Evolutionary conservation across 2,888 invertebrate species (phyloP).

Genomic region (Acronicta psi): DNA sequence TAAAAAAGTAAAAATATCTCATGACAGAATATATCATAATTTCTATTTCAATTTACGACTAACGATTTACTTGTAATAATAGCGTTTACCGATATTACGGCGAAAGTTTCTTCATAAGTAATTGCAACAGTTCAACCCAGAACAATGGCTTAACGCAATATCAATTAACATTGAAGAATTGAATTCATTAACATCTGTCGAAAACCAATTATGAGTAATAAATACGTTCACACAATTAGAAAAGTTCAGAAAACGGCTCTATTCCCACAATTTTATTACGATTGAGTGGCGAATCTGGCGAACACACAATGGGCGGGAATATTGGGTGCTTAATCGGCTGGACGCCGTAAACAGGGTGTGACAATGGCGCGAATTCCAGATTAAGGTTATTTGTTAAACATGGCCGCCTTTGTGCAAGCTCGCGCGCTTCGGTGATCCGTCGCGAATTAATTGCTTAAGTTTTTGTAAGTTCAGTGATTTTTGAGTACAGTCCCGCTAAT

Average conservation of each 20-base stretch:
- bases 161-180: constrained; percentile 68
- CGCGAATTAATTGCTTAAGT: constrained; percentile 71
- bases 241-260: constrained; percentile 73
- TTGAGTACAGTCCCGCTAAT: constrained; percentile 64
- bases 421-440: constrained; percentile 68
- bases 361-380: constrained; percentile 74
- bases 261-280: constrained; percentile 82
- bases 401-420: constrained; percentile 72
- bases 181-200: constrained; percentile 70
- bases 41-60: constrained; percentile 25
- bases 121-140: constrained; percentile 48
- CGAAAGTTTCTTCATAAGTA: constrained; percentile 46
- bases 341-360: constrained; percentile 77
- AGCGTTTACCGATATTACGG: constrained; percentile 17
- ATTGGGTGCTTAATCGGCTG: constrained; percentile 80
- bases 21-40: too few species aligned
- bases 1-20: too few species aligned
- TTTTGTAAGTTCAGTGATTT: constrained; percentile 68
- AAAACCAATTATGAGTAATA: constrained; percentile 70
- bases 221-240: constrained; percentile 79
- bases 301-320: constrained; percentile 73
- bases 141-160: constrained; percentile 63
- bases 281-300: constrained; percentile 79
- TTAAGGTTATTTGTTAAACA: constrained; percentile 86
- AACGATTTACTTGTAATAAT: constrained; percentile 19